phyloP scores from a whole-genome alignment of 2,797 vertebrate genomes.

The Etheostoma perlongum region DNA sequence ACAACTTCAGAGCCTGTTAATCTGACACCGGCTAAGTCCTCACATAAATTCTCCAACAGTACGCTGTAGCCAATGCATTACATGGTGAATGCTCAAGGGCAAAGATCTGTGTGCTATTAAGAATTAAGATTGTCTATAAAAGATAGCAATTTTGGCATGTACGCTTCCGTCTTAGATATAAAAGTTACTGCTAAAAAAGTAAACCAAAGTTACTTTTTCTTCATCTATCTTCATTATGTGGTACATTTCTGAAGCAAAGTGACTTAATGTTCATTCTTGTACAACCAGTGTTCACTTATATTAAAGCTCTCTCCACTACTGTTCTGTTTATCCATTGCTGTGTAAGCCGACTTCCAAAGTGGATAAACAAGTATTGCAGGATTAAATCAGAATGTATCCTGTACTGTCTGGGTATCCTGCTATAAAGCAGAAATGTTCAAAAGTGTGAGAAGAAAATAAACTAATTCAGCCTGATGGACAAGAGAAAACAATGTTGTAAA shows the following conservation, averaged over 20 bases:
- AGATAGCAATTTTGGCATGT: slow-evolving; percentile 26
- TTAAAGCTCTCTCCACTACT: not conserved
- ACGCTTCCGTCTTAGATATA: not conserved
- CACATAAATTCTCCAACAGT: slow-evolving; percentile 50
- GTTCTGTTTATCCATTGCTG: slow-evolving; percentile 51
- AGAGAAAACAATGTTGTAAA: slow-evolving; percentile 13
- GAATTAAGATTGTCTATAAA: slow-evolving; percentile 43
- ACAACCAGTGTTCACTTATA: not conserved
- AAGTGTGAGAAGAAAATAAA: slow-evolving; percentile 13
- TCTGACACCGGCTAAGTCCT: slow-evolving; percentile 56
- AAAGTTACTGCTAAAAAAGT: slow-evolving; percentile 3
- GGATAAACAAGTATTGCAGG: slow-evolving; percentile 49
- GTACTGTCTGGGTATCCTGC: slow-evolving; percentile 41
- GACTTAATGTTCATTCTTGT: not conserved
- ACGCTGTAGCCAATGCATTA: slow-evolving; percentile 46
- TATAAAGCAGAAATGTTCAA: slow-evolving; percentile 36
- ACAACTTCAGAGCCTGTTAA: slow-evolving; percentile 63
- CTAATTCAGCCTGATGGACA: slow-evolving; percentile 3
- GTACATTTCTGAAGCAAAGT: not conserved
- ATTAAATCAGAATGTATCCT: slow-evolving; percentile 55
- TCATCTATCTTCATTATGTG: not conserved
- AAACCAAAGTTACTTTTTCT: slow-evolving; percentile 10
- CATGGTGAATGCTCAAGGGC: slow-evolving; percentile 46
- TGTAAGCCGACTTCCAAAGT: slow-evolving; percentile 54
- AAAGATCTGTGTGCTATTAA: slow-evolving; percentile 50